These are phyloP conservation scores for Montifringilla adamsi DNA, from an alignment of 2,113 vertebrate genomes.

Conservation along the genomic window DNA sequence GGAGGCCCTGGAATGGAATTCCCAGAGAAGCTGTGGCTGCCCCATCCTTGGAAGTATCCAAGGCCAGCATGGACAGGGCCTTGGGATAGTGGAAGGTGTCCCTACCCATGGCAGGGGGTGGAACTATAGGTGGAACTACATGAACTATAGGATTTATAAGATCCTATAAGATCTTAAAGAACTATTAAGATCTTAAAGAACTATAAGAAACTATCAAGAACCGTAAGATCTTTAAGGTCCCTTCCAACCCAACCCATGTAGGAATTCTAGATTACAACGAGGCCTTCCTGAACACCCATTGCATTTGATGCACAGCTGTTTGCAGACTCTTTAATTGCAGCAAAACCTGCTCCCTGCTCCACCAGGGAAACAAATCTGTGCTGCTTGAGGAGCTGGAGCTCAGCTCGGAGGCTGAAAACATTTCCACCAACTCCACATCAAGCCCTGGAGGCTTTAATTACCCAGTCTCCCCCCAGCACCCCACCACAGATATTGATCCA, in stretches of 20 bases:
- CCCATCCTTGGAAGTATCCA: neutral
- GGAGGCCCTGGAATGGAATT: neutral
- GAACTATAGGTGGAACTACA: neutral
- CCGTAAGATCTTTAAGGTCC: neutral
- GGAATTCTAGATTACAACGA: neutral
- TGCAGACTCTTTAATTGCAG: neutral
- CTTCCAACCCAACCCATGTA: rapidly evolving
- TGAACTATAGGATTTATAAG: neutral
- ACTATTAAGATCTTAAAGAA: neutral
- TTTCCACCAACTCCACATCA: neutral
- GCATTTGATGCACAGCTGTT: neutral
- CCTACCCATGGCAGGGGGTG: no score
- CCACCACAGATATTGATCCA: neutral
- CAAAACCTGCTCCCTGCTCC: neutral
- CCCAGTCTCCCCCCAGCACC: neutral
- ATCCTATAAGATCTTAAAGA: neutral
- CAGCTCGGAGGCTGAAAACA: neutral
- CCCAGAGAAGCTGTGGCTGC: neutral
- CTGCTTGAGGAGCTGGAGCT: neutral
- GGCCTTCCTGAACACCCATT: neutral
- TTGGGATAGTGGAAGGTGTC: no score
- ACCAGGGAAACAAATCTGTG: neutral
- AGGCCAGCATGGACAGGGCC: rapidly evolving
- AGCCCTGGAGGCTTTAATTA: neutral
- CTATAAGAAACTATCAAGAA: neutral